phyloP scores from a whole-genome alignment of 2,797 vertebrate genomes.

The Aythya fuligula region DNA sequence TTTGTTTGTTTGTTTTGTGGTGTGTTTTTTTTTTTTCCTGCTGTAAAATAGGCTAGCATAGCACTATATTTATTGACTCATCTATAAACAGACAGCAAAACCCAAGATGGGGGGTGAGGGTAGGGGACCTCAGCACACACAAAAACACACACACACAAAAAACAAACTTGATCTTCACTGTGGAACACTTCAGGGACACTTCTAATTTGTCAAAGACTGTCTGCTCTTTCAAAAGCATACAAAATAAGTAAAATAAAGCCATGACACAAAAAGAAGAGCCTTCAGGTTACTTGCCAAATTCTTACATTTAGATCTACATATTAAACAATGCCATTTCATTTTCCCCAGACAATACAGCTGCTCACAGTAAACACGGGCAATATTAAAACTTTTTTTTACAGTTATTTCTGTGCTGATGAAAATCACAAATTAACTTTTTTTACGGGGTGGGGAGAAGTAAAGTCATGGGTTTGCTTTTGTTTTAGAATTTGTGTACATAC shows the following conservation, averaged over 20 bases:
- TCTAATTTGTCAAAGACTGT: not conserved
- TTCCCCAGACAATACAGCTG: not conserved
- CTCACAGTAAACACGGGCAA: not conserved
- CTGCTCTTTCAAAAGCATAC: not conserved
- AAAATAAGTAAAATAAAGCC: conserved; percentile 7
- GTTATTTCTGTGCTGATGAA: not conserved
- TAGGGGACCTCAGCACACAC: not conserved
- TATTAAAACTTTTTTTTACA: not conserved
- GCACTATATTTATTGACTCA: not conserved
- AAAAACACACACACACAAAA: not conserved
- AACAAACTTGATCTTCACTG: not conserved
- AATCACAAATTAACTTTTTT: conserved; percentile 18
- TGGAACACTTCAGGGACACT: not conserved
- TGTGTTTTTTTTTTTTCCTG: not conserved
- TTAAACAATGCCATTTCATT: not conserved
- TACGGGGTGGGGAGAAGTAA: not conserved
- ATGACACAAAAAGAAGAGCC: not conserved
- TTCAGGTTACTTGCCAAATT: not conserved
- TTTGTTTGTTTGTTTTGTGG: no score
- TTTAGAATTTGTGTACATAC: not conserved
- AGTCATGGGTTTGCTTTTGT: not conserved
- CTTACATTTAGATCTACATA: not conserved
- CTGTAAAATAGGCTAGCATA: not conserved
- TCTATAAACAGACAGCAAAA: not conserved
- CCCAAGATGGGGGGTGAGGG: not conserved